Evolutionary conservation across 1,140 invertebrate genomes (phyloP).

Genomic region (Mylabris phalerata): DNA sequence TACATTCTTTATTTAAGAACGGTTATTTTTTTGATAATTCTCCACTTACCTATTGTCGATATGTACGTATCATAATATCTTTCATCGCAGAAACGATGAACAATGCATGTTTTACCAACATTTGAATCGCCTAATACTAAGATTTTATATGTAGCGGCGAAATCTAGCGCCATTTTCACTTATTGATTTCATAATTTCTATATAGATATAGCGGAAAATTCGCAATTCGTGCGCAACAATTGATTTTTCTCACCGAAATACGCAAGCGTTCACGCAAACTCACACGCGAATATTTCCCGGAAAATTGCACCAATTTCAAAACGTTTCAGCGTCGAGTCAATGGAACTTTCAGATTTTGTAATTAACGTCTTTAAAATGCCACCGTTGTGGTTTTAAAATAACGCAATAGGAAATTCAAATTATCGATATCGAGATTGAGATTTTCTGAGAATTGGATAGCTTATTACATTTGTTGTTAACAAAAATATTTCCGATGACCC

Average conservation of each 20-base stretch:
- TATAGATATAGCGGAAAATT: background rate
- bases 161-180: conserved; percentile 66
- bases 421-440: no score
- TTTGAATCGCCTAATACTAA: conserved; percentile 84
- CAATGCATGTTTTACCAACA: conserved; percentile 87
- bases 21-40: conserved; percentile 2
- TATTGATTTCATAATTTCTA: conserved; percentile 12
- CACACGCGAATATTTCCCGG: background rate
- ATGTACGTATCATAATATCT: conserved; percentile 87
- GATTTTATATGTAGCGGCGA: conserved; percentile 78
- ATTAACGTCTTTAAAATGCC: no score
- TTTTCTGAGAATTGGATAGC: no score
- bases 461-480: no score
- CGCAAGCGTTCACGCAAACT: conserved; percentile 1
- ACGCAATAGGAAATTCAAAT: no score
- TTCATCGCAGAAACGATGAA: conserved; percentile 84
- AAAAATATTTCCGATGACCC: no score
- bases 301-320: no score
- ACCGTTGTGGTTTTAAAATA: no score
- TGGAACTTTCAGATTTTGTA: no score
- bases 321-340: no score
- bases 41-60: conserved; percentile 77
- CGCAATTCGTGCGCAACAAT: conserved; percentile 2
- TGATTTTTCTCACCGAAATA: conserved; percentile 8
- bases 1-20: background rate